A percentile compares a stretch with the other conserved stretches of the same genome.
These are phyloP conservation scores for Drosophila sordidula DNA, from an alignment of 2,888 invertebrate species.

Conservation along the genomic window DNA sequence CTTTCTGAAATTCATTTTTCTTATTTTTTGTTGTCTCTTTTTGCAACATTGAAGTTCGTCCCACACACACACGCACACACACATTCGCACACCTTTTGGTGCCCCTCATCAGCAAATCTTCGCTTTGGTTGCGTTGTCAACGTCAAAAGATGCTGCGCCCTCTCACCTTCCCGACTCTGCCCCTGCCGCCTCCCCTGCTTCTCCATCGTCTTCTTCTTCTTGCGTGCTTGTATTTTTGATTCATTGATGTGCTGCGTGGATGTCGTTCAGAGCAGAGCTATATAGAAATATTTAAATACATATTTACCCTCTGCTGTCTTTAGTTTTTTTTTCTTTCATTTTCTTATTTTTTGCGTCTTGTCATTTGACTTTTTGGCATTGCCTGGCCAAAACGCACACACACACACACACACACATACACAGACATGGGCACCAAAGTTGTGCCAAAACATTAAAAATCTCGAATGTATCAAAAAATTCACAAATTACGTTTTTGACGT, in stretches of 20 bases:
- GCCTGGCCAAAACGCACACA: conserved; percentile 56
- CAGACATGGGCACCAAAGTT: conserved; percentile 31
- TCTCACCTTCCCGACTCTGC: conserved; percentile 60
- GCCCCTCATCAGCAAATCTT: conserved; percentile 53
- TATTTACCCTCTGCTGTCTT: conserved; percentile 35
- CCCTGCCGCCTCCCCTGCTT: conserved; percentile 14
- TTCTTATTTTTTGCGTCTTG: conserved; percentile 57
- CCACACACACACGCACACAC: conserved; percentile 56
- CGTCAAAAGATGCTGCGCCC: conserved; percentile 71
- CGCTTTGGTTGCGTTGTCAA: conserved; percentile 65
- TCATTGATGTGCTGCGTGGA: conserved; percentile 78
- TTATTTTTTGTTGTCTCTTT: conserved; percentile 30
- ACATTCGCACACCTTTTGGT: conserved; percentile 47
- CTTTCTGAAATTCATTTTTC: conserved; percentile 30
- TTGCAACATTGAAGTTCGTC: conserved; percentile 71
- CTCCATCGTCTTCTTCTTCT: not conserved
- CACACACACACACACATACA: conserved; percentile 23
- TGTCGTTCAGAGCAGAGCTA: conserved; percentile 51
- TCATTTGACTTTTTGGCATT: conserved; percentile 74
- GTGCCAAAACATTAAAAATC: conserved; percentile 43
- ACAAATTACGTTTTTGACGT: not conserved
- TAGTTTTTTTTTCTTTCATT: not conserved
- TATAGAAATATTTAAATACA: conserved; percentile 21
- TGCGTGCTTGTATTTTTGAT: conserved; percentile 67
- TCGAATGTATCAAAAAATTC: conserved; percentile 29